Conservation (phyloP, 2,113 vertebrate species). For the Oncorhynchus tshawytscha region DNA sequence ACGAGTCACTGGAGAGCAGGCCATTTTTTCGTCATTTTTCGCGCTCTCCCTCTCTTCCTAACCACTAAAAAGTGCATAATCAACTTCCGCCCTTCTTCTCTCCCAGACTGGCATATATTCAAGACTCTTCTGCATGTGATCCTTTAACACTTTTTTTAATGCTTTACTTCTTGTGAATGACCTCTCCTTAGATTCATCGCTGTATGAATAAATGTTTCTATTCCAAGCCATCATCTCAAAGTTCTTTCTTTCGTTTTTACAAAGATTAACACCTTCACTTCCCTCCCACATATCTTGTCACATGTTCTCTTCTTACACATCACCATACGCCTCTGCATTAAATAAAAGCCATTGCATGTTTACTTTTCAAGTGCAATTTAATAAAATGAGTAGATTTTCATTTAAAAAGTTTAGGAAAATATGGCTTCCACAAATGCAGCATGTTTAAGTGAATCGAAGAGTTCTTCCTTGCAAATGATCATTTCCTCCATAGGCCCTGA, state of each 20-base stretch:
- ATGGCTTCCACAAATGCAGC: constrained; percentile 3
- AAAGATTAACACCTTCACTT: neutral
- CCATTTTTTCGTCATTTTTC: neutral
- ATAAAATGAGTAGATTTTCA: neutral
- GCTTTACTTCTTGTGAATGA: neutral
- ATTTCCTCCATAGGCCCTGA: constrained; percentile 20
- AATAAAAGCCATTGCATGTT: neutral
- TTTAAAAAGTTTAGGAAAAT: constrained; percentile 9
- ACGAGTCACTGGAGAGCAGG: constrained; percentile 9
- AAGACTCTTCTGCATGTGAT: constrained; percentile 6
- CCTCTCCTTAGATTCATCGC: neutral
- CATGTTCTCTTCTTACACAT: neutral
- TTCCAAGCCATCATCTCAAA: neutral
- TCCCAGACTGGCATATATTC: constrained; percentile 1
- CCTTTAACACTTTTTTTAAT: constrained; percentile 25
- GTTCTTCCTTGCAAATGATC: neutral
- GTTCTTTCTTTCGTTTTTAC: neutral
- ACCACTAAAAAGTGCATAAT: constrained; percentile 17
- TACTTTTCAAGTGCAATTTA: constrained; percentile 3
- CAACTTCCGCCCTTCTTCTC: constrained; percentile 25
- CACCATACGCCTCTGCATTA: neutral
- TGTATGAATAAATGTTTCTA: neutral
- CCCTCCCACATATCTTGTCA: neutral
- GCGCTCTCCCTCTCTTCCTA: constrained; percentile 2
- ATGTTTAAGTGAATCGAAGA: neutral